Evolutionary conservation across 2,888 invertebrate genomes (phyloP), one percentile per base, ranked within the genome.

Genomic region (Apamea monoglypha): DNA sequence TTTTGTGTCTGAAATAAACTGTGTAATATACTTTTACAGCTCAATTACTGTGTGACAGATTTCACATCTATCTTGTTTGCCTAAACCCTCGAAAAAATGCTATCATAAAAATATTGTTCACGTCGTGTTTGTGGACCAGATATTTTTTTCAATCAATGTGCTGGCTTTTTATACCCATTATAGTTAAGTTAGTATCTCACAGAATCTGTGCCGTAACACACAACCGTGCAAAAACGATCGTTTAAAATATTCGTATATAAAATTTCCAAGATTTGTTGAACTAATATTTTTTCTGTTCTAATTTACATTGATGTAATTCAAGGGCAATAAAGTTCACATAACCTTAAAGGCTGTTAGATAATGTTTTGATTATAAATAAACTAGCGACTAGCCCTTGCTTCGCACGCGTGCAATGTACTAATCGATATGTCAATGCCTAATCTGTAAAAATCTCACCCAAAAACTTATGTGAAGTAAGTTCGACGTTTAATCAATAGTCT

Each of bases 191-290:
- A 29, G 7, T 50, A 61, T 53, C 50, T 44, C n/a, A 47, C 47
- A 59, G 10, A 53, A 68, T 61, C 5, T 36, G 18, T 64, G 32
- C 67, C 29, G 29, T 69, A 69, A 82, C 68, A 50, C 56, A 81
- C 59, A 21, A 32, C 64, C 21, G 50, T 50, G 50, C 12, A n/a
- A 66, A 70, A 71, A 50, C n/a, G 16, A 68, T 64, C 32, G 29
- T 50, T 69, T 69, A 25, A 70, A 64, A 59, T 10, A 40, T 76
- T 70, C 50, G 32, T 25, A 18, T 0, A 64, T 32, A 59, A 56
- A n/a, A 7, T 36, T 8, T 12, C 4, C 0, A 32, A 69, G 16
- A 72, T n/a, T 70, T 14, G 2, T 66, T 61, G 36, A 36, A 44
- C 18, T 44, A 10, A 0, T 5, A 69, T 32, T 50, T 50, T 5